Conservation (phyloP, 1,140 invertebrate species). For the Acromyrmex heyeri region DNA sequence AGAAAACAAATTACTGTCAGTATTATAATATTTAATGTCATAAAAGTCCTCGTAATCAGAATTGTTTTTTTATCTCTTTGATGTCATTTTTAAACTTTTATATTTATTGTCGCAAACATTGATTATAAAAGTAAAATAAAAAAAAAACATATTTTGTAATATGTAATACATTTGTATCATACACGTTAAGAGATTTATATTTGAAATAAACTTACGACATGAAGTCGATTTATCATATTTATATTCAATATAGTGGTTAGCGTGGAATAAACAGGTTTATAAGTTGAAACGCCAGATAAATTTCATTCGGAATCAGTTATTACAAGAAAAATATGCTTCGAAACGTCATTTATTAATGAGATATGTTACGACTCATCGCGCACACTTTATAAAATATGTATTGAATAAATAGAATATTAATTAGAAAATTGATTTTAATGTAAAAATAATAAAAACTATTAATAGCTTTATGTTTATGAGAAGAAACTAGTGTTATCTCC, state of each 20-base stretch:
- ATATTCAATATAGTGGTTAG: conserved; percentile 37
- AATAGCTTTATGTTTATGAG: neutral
- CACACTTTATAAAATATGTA: conserved; percentile 24
- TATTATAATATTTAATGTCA: too few relatives aligned
- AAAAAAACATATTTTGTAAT: neutral
- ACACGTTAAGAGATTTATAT: conserved; percentile 38
- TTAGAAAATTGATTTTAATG: conserved; percentile 30
- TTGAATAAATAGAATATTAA: conserved; percentile 10
- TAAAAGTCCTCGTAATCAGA: too few relatives aligned
- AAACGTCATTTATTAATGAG: conserved; percentile 19
- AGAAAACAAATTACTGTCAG: too few relatives aligned
- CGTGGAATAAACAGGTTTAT: conserved; percentile 24
- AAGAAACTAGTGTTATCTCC: neutral
- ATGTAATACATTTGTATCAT: neutral
- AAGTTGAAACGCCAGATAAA: conserved; percentile 33
- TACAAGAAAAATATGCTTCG: neutral
- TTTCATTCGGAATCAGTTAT: conserved; percentile 31
- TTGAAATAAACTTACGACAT: conserved; percentile 3
- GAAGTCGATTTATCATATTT: conserved; percentile 56
- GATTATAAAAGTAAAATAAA: neutral
- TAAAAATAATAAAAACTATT: neutral
- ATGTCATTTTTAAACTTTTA: neutral
- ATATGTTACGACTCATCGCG: conserved; percentile 17
- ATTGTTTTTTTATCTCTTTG: too few relatives aligned
- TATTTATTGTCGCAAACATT: conserved; percentile 5